phyloP scores from a whole-genome alignment of 2,113 vertebrate genomes.

The Myodes glareolus region DNA sequence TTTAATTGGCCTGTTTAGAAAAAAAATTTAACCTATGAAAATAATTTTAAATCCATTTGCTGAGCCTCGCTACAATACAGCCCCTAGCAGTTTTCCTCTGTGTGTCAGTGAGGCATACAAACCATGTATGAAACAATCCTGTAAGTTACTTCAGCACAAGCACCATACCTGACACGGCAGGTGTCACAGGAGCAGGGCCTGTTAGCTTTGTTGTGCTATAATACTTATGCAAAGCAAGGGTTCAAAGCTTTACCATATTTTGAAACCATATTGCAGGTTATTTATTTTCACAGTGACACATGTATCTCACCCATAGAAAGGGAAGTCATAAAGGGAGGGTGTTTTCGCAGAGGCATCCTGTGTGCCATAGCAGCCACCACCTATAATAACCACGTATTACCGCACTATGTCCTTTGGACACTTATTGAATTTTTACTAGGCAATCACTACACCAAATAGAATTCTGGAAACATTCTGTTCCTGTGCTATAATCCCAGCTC shows the following conservation, averaged over 20 bases:
- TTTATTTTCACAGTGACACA: background rate
- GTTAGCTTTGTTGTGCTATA: background rate
- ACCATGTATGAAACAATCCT: background rate
- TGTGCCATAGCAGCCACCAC: background rate
- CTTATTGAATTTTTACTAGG: slow-evolving; percentile 35
- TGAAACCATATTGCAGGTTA: background rate
- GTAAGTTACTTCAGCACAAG: background rate
- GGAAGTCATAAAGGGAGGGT: background rate
- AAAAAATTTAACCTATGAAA: background rate
- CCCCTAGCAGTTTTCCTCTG: background rate
- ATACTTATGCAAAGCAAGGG: background rate
- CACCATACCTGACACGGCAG: background rate
- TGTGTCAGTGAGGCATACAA: background rate
- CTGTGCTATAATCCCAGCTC: background rate
- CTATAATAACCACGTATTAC: background rate
- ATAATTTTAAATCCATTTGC: background rate
- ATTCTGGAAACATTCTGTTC: background rate
- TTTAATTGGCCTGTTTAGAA: background rate
- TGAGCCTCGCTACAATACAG: background rate
- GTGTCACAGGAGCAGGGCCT: background rate
- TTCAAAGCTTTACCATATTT: background rate
- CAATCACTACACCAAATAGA: slow-evolving; percentile 27
- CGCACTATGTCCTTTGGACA: background rate
- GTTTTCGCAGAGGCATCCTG: background rate
- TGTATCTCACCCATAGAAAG: slow-evolving; percentile 13